These are phyloP conservation scores for Merops nubicus DNA, from an alignment of 2,113 vertebrate species.

Conservation along the genomic window DNA sequence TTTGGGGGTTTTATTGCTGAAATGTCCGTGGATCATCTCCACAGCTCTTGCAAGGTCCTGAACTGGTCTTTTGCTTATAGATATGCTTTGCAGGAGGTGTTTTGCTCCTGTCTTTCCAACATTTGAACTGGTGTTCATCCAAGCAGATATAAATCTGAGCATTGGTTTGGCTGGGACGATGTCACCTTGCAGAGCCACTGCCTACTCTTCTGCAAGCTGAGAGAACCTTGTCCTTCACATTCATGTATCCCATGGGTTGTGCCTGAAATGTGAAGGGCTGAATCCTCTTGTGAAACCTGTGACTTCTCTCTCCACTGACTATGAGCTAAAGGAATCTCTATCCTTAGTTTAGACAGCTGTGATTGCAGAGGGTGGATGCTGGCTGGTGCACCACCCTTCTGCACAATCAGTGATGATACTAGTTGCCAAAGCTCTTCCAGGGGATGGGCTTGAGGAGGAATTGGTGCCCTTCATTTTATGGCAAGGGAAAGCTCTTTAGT, in stretches of 20 bases:
- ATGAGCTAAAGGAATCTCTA: background rate
- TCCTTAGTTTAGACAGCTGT: background rate
- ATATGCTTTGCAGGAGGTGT: background rate
- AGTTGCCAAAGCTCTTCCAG: background rate
- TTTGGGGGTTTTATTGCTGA: background rate
- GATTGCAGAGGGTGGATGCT: background rate
- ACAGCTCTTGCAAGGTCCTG: background rate
- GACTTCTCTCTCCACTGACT: background rate
- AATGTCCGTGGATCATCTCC: background rate
- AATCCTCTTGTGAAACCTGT: background rate
- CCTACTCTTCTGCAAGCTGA: accelerated
- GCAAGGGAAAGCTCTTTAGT: background rate
- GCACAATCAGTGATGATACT: accelerated
- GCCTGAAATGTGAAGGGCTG: background rate
- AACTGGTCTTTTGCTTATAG: background rate
- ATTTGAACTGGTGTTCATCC: background rate
- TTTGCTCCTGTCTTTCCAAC: background rate
- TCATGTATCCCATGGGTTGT: background rate
- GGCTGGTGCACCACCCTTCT: background rate
- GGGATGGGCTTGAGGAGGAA: background rate
- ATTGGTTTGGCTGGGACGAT: background rate
- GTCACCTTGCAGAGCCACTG: background rate
- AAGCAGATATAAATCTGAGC: background rate
- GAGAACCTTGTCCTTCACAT: background rate
- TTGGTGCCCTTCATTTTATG: background rate